phyloP scores from a whole-genome alignment of 2,888 invertebrate genomes.

The Agapostemon virescens region DNA sequence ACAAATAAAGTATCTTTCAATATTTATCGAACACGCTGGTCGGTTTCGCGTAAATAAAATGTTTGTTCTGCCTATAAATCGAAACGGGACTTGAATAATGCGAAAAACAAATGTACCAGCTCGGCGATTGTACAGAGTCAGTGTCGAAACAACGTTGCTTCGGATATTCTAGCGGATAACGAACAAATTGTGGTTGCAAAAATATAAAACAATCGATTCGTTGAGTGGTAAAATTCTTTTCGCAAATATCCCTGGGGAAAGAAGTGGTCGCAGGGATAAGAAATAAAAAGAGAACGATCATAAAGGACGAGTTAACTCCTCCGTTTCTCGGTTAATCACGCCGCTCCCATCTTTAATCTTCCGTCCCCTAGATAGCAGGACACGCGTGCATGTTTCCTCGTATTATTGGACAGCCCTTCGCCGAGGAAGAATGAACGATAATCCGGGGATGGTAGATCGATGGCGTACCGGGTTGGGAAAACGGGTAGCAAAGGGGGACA shows the following conservation, averaged over 20 bases:
- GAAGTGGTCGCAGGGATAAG: neutral
- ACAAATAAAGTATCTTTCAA: neutral
- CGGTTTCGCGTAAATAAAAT: neutral
- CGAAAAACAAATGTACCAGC: neutral
- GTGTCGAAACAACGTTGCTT: no score
- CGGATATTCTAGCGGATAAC: no score
- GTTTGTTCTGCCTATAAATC: neutral
- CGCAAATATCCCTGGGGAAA: no score
- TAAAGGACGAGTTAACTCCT: neutral
- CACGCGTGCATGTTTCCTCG: neutral
- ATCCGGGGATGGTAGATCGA: constrained; percentile 16
- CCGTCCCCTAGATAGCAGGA: neutral
- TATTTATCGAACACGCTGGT: neutral
- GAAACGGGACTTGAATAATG: neutral
- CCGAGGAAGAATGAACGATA: neutral
- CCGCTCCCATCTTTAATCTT: constrained; percentile 9
- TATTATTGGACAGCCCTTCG: constrained; percentile 3
- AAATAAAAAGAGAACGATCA: neutral
- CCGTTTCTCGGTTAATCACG: neutral
- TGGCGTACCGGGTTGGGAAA: constrained; percentile 8
- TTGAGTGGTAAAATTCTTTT: no score
- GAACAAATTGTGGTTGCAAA: no score
- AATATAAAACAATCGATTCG: no score
- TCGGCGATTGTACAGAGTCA: no score
- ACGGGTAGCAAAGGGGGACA: constrained; percentile 21